Percentiles rank a stretch among this genome's conserved stretches.
Conservation (phyloP, 2,888 invertebrate species). For the Calliphora vomitoria region DNA sequence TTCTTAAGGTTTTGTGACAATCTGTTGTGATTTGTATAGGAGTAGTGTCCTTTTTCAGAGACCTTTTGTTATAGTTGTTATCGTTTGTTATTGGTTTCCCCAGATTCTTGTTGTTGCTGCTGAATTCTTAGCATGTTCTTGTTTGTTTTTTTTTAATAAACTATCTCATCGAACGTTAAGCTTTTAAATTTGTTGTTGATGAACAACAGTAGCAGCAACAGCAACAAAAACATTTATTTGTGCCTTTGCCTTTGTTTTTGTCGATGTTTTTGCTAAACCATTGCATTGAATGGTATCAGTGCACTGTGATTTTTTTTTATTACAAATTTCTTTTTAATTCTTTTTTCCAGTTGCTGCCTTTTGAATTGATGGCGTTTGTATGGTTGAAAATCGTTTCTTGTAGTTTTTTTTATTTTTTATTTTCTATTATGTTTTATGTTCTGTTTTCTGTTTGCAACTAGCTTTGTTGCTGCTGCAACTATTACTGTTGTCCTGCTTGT, state of each 20-base stretch:
- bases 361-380: slow-evolving; percentile 57
- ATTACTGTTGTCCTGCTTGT: slow-evolving; percentile 15
- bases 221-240: background rate
- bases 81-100: slow-evolving; percentile 37
- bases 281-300: slow-evolving; percentile 47
- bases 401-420: slow-evolving; percentile 9
- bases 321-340: slow-evolving; percentile 46
- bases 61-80: slow-evolving; percentile 16
- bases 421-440: slow-evolving; percentile 63
- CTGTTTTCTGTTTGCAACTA: slow-evolving; percentile 9
- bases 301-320: slow-evolving; percentile 48
- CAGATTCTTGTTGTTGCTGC: background rate
- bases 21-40: background rate
- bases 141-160: slow-evolving; percentile 40
- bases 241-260: slow-evolving; percentile 28
- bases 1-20: background rate
- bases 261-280: slow-evolving; percentile 25
- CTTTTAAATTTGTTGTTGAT: slow-evolving; percentile 71
- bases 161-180: slow-evolving; percentile 66
- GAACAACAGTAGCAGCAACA: slow-evolving; percentile 53
- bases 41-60: background rate
- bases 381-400: slow-evolving; percentile 40
- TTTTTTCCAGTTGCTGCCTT: slow-evolving; percentile 27
- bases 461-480: background rate
- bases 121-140: background rate